Evolutionary conservation across 2,888 invertebrate species (phyloP).

Genomic region (Cheilosia variabilis): DNA sequence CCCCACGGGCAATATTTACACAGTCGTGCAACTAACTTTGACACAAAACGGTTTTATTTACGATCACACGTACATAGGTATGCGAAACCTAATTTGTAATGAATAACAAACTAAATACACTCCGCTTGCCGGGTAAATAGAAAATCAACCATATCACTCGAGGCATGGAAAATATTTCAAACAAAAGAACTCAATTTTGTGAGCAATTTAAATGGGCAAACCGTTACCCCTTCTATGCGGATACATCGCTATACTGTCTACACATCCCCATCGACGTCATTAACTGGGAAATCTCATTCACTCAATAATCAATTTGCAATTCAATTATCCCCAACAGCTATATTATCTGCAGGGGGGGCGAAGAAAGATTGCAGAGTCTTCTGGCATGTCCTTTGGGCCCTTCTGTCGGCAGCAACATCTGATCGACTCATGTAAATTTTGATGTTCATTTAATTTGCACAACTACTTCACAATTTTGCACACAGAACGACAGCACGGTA

Average conservation of each 20-base stretch:
- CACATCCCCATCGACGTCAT: background rate
- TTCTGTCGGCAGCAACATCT: conserved; percentile 12
- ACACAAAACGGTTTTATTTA: background rate
- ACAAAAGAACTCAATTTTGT: conserved; percentile 20
- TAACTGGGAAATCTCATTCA: conserved; percentile 25
- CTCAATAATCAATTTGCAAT: conserved; percentile 58
- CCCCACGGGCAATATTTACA: background rate
- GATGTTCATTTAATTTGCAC: conserved; percentile 55
- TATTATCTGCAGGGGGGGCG: background rate
- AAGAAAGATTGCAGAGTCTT: conserved; percentile 5
- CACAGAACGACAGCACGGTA: conserved; percentile 3
- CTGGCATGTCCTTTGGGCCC: background rate
- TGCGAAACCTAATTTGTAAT: conserved; percentile 1
- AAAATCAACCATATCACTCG: conserved; percentile 15
- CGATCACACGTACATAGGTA: background rate
- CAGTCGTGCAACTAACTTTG: background rate
- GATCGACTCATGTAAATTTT: conserved; percentile 50
- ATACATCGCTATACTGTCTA: background rate
- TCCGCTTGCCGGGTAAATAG: conserved; percentile 1
- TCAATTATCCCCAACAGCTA: conserved; percentile 51
- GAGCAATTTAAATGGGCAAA: conserved; percentile 6
- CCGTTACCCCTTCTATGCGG: too few relatives aligned
- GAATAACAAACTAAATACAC: conserved; percentile 19
- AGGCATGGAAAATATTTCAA: conserved; percentile 26
- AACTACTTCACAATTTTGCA: conserved; percentile 6